Evolutionary conservation across 1,140 invertebrate genomes (phyloP).

Genomic region (Drosophila busckii): DNA sequence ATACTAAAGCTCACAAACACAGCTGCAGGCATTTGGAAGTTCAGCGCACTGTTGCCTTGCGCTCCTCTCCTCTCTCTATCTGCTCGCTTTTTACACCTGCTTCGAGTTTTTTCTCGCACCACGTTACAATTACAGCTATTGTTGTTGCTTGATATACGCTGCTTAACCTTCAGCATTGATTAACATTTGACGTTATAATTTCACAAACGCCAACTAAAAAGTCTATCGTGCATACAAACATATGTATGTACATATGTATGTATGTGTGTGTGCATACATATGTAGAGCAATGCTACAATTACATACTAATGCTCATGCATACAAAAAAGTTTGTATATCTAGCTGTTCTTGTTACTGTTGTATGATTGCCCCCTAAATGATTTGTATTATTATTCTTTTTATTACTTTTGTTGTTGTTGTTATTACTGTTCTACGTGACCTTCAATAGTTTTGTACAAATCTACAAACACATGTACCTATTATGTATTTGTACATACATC

Average conservation of each 20-base stretch:
- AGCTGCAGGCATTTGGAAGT: too few species aligned
- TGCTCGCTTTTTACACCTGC: conserved; percentile 40
- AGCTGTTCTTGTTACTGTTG: conserved; percentile 15
- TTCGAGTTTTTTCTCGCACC: conserved; percentile 43
- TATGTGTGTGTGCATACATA: too few species aligned
- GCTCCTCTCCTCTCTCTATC: conserved; percentile 3
- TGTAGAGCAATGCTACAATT: conserved; percentile 41
- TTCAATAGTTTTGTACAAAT: conserved; percentile 56
- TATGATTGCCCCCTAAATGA: conserved; percentile 19
- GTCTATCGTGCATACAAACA: too few species aligned
- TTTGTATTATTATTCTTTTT: conserved; percentile 35
- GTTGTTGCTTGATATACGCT: conserved; percentile 43
- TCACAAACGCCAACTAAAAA: conserved; percentile 61
- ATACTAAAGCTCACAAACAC: too few species aligned
- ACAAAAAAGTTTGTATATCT: background rate
- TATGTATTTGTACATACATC: too few species aligned
- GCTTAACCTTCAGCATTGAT: conserved; percentile 70
- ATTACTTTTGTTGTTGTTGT: conserved; percentile 37
- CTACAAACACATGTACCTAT: conserved; percentile 22
- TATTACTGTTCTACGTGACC: conserved; percentile 61
- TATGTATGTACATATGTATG: too few species aligned
- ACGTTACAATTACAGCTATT: conserved; percentile 33
- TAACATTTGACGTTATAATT: conserved; percentile 77
- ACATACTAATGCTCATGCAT: conserved; percentile 1
- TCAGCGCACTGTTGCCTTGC: conserved; percentile 10